Evolutionary conservation across 2,797 vertebrate genomes (phyloP).

Genomic region (Triplophysa yarkandensis): DNA sequence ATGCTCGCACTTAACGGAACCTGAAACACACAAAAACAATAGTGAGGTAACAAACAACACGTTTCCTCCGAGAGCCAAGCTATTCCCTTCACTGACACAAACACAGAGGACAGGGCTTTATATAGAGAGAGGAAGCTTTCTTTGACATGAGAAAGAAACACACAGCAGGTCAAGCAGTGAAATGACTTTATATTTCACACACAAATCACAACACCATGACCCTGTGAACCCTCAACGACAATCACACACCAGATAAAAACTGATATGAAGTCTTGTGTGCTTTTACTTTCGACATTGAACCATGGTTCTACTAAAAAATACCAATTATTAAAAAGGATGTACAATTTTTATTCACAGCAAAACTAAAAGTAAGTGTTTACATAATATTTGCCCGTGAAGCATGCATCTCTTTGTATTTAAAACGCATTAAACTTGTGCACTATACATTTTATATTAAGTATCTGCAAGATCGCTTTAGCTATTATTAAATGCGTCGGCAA

Average conservation of each 20-base stretch:
- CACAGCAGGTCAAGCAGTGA: background rate
- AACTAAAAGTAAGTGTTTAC: too few species aligned
- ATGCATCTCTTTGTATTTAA: too few species aligned
- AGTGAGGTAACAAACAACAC: background rate
- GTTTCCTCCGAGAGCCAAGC: background rate
- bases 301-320: too few species aligned
- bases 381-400: too few species aligned
- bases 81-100: background rate
- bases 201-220: background rate
- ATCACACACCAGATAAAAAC: background rate
- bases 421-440: too few species aligned
- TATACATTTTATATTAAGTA: too few species aligned
- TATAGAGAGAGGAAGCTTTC: background rate
- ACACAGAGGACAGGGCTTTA: background rate
- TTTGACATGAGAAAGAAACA: background rate
- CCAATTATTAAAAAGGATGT: too few species aligned
- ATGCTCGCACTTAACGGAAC: slow-evolving; percentile 92
- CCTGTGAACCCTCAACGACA: background rate
- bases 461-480: too few species aligned
- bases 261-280: background rate
- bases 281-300: too few species aligned
- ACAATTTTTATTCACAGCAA: too few species aligned
- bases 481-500: too few species aligned
- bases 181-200: background rate
- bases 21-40: slow-evolving; percentile 65